These are phyloP conservation scores for Shargacucullia verbasci DNA, from an alignment of 2,888 invertebrate species.

Conservation along the genomic window DNA sequence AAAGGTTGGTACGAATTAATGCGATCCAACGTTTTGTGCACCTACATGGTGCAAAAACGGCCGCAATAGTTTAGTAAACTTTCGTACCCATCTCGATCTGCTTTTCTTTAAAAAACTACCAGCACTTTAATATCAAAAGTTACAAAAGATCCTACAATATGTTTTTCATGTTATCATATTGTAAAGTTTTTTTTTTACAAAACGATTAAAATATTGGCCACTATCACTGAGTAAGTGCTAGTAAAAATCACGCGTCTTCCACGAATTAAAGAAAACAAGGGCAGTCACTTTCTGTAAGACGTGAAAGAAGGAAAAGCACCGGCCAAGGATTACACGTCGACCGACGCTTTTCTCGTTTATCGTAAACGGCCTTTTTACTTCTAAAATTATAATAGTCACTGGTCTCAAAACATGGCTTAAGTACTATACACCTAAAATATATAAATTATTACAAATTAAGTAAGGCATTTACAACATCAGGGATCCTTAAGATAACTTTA, in stretches of 20 bases:
- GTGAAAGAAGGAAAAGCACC: constrained; percentile 77
- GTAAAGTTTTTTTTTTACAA: constrained; percentile 82
- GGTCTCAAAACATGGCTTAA: constrained; percentile 89
- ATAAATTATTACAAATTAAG: constrained; percentile 90
- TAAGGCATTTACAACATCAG: constrained; percentile 89
- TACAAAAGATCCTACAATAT: constrained; percentile 86
- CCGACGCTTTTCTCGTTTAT: constrained; percentile 76
- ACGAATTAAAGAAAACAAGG: constrained; percentile 86
- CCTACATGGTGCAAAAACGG: constrained; percentile 65
- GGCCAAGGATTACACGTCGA: constrained; percentile 79
- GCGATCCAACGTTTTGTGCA: constrained; percentile 71
- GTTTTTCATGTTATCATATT: constrained; percentile 76
- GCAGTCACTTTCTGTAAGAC: constrained; percentile 84
- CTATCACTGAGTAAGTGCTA: constrained; percentile 82
- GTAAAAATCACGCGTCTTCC: constrained; percentile 70
- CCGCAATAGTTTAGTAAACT: constrained; percentile 78
- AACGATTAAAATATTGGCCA: constrained; percentile 79
- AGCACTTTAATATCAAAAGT: constrained; percentile 88
- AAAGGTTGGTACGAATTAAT: constrained; percentile 86
- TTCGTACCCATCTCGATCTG: constrained; percentile 86
- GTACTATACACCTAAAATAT: constrained; percentile 89
- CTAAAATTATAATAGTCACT: constrained; percentile 89
- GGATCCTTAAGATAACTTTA: constrained; percentile 85
- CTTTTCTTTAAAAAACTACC: constrained; percentile 75
- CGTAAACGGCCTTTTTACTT: constrained; percentile 79